Conservation (phyloP, 2,888 invertebrate genomes). For the Acheta domesticus region DNA sequence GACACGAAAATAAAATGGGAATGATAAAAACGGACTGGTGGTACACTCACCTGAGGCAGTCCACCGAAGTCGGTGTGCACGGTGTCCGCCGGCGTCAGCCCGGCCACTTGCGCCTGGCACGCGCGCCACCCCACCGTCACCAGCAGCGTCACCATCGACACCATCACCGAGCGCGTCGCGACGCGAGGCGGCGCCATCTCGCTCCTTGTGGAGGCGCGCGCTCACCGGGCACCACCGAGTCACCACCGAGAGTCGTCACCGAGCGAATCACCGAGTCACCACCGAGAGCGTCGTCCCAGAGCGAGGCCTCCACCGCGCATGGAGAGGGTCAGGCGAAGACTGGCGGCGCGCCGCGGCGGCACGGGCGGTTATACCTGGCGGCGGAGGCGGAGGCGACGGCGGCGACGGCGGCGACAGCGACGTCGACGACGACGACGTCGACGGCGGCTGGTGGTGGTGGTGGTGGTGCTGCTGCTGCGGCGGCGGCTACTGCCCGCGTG, state of each 20-base stretch:
- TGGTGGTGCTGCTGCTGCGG: neutral
- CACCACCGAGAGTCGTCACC: neutral
- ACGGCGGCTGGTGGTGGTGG: neutral
- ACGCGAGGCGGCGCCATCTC: neutral
- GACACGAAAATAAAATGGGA: no score
- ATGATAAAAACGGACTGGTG: no score
- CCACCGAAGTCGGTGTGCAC: neutral
- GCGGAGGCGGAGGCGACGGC: neutral
- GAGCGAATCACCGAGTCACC: neutral
- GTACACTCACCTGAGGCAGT: neutral
- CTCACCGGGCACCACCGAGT: neutral
- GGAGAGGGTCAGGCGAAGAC: neutral
- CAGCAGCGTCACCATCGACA: neutral
- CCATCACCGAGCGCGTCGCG: neutral
- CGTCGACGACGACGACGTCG: neutral
- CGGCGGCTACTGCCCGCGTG: neutral
- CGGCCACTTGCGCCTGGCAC: neutral
- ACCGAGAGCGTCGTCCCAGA: neutral
- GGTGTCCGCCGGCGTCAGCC: neutral
- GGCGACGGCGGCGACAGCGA: neutral
- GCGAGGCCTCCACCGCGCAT: neutral
- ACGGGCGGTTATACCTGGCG: neutral
- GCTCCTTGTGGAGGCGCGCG: neutral
- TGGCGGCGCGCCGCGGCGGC: neutral
- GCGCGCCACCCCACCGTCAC: neutral